Conservation (phyloP, 2,113 vertebrate genomes). For the Pteruthius melanotis region DNA sequence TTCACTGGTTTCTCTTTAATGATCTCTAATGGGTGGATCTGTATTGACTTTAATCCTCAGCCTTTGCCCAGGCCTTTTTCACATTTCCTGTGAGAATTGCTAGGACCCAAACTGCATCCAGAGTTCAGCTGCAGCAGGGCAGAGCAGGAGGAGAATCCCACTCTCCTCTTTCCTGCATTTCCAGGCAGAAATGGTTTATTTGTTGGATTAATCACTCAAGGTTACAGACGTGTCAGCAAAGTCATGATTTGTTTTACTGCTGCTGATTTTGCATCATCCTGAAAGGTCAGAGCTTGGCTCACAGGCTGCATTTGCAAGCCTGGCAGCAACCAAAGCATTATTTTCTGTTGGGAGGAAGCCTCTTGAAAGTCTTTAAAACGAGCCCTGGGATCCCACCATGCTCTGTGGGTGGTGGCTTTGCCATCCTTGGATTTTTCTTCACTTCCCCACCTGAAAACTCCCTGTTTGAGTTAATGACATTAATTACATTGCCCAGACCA, state of each 20-base stretch:
- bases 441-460: neutral
- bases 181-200: neutral
- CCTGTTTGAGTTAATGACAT: neutral
- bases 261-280: constrained; percentile 37
- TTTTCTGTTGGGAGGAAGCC: neutral
- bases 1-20: neutral
- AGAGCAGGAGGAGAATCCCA: neutral
- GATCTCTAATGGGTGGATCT: neutral
- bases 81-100: neutral
- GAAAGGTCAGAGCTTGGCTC: constrained; percentile 13
- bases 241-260: neutral
- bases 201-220: neutral
- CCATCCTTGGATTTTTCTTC: neutral
- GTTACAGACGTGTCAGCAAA: constrained; percentile 18
- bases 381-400: neutral
- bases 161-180: neutral
- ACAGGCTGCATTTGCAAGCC: neutral
- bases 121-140: neutral
- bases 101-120: neutral
- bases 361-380: neutral
- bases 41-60: neutral
- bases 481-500: neutral
- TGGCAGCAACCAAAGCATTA: neutral
- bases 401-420: neutral
- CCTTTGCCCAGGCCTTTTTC: neutral